Conservation (phyloP, 2,888 invertebrate genomes). For the Diplolepis rosae region DNA sequence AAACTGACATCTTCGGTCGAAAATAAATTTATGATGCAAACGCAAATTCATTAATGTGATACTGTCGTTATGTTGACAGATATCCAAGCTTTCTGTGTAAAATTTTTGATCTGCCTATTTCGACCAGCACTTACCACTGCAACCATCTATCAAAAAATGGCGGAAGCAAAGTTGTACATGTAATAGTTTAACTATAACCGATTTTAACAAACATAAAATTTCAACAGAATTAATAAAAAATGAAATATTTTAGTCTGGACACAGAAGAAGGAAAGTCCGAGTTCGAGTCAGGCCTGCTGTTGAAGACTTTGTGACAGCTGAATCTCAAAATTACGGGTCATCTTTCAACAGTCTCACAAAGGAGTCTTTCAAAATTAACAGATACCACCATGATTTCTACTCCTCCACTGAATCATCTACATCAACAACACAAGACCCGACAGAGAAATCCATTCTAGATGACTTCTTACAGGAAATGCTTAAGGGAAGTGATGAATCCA, state of each 20-base stretch:
- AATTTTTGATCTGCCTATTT: too few species aligned
- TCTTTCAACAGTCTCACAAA: slow-evolving; percentile 63
- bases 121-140: too few species aligned
- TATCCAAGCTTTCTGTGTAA: too few species aligned
- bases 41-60: too few species aligned
- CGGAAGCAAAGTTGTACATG: too few species aligned
- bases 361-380: slow-evolving; percentile 42
- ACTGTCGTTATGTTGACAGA: too few species aligned
- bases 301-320: slow-evolving; percentile 86
- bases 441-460: slow-evolving; percentile 52
- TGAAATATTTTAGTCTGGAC: slow-evolving; percentile 52
- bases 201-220: too few species aligned
- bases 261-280: slow-evolving; percentile 82
- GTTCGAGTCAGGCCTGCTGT: slow-evolving; percentile 82
- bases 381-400: slow-evolving; percentile 34
- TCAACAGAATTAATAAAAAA: too few species aligned
- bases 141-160: too few species aligned
- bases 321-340: slow-evolving; percentile 83
- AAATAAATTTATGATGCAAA: too few species aligned
- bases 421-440: slow-evolving; percentile 29
- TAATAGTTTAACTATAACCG: too few species aligned
- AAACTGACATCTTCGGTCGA: too few species aligned
- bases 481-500: slow-evolving; percentile 46
- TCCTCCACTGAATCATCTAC: slow-evolving; percentile 34
- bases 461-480: slow-evolving; percentile 60